Conservation (phyloP, 2,797 vertebrate species). For the Cossypha heuglini region DNA sequence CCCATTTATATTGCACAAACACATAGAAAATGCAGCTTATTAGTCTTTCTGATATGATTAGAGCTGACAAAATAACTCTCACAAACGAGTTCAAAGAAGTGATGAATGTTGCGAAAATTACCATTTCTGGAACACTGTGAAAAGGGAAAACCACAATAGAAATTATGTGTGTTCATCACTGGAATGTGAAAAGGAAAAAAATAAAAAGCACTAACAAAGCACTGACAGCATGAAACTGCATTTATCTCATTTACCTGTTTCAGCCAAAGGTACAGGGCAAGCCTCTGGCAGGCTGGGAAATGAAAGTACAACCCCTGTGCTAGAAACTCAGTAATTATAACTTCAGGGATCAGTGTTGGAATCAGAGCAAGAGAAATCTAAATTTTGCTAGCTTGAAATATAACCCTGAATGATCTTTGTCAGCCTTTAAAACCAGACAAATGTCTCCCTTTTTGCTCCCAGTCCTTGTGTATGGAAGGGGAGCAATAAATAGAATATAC, state of each 20-base stretch:
- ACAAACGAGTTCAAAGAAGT: not conserved
- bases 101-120: not conserved
- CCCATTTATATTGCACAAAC: constrained; percentile 10
- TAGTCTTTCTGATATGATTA: not conserved
- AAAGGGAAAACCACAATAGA: not conserved
- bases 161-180: not conserved
- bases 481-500: not conserved
- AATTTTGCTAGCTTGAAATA: not conserved
- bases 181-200: not conserved
- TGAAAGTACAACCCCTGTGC: not conserved
- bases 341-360: not conserved
- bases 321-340: not conserved
- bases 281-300: not conserved
- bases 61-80: constrained; percentile 5
- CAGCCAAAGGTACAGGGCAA: not conserved
- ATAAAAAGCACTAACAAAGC: not conserved
- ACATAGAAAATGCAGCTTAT: not conserved
- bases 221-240: not conserved
- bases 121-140: not conserved
- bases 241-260: not conserved
- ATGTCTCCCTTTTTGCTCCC: not conserved
- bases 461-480: not conserved
- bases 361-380: not conserved
- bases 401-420: not conserved
- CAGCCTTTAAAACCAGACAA: not conserved